phyloP scores from a whole-genome alignment of 2,797 vertebrate species.

The Bovichtus diacanthus region DNA sequence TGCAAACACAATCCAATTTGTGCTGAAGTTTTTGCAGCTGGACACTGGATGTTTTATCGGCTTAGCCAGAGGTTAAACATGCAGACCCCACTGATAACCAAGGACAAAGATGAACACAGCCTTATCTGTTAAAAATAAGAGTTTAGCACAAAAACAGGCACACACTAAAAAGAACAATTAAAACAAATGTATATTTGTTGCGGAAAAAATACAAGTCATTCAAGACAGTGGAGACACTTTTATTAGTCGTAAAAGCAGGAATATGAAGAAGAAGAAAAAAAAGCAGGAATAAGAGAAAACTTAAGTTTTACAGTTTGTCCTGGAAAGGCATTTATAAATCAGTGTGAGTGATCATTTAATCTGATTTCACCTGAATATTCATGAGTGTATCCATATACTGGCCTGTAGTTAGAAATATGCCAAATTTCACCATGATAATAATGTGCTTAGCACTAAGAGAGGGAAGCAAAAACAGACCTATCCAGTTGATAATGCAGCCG shows the following conservation, averaged over 20 bases:
- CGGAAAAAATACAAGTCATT: neutral
- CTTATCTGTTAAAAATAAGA: neutral
- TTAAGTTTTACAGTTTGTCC: conserved; percentile 85
- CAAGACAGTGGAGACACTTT: neutral
- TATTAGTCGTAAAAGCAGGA: no score
- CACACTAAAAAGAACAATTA: neutral
- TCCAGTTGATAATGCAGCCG: conserved; percentile 81
- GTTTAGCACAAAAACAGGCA: neutral
- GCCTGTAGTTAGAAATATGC: neutral
- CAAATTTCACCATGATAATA: neutral
- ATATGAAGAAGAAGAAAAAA: no score
- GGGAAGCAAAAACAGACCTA: conserved; percentile 86
- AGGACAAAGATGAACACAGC: neutral
- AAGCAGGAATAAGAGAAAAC: no score
- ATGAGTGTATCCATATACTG: neutral
- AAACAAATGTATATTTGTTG: neutral
- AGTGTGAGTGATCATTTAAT: neutral
- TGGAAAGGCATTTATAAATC: conserved; percentile 59
- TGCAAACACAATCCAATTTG: neutral
- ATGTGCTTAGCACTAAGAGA: conserved; percentile 84
- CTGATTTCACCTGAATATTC: neutral
- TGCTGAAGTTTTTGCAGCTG: conserved; percentile 2
- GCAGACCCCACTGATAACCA: conserved; percentile 20
- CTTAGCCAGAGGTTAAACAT: conserved; percentile 14
- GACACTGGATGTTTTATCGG: conserved; percentile 1